phyloP scores from a whole-genome alignment of 2,888 invertebrate species.

The Trichopria drosophilae region DNA sequence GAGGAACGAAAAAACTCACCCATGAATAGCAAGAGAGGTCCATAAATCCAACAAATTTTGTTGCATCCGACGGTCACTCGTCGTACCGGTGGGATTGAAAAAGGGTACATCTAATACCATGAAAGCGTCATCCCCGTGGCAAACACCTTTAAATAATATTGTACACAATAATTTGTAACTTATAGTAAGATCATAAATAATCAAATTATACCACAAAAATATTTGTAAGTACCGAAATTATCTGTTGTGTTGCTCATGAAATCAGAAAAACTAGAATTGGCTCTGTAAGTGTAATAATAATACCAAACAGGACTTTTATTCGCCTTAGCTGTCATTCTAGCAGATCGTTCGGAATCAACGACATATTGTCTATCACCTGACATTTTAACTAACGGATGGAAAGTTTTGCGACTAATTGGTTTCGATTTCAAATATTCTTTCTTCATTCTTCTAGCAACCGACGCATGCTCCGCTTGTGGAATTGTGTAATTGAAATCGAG shows the following conservation, averaged over 20 bases:
- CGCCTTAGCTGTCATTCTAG: conserved; percentile 63
- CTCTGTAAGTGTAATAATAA: conserved; percentile 68
- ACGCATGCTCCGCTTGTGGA: conserved; percentile 57
- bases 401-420: conserved; percentile 58
- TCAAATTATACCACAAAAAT: too few relatives aligned
- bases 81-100: conserved; percentile 51
- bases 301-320: conserved; percentile 66
- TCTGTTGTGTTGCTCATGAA: conserved; percentile 61
- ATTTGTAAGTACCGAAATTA: conserved; percentile 66
- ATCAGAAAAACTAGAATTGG: conserved; percentile 64
- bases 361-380: conserved; percentile 69
- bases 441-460: conserved; percentile 62
- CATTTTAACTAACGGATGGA: conserved; percentile 65
- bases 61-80: conserved; percentile 62
- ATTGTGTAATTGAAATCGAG: conserved; percentile 68
- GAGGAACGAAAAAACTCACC: conserved; percentile 62
- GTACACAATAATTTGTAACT: too few relatives aligned
- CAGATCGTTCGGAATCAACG: conserved; percentile 65
- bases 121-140: conserved; percentile 67
- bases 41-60: conserved; percentile 63
- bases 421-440: conserved; percentile 63
- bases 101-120: conserved; percentile 58
- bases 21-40: conserved; percentile 62
- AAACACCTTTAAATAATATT: conserved; percentile 66
- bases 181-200: too few relatives aligned